Evolutionary conservation across 2,797 vertebrate genomes (phyloP).

Genomic region (Anas bernieri): DNA sequence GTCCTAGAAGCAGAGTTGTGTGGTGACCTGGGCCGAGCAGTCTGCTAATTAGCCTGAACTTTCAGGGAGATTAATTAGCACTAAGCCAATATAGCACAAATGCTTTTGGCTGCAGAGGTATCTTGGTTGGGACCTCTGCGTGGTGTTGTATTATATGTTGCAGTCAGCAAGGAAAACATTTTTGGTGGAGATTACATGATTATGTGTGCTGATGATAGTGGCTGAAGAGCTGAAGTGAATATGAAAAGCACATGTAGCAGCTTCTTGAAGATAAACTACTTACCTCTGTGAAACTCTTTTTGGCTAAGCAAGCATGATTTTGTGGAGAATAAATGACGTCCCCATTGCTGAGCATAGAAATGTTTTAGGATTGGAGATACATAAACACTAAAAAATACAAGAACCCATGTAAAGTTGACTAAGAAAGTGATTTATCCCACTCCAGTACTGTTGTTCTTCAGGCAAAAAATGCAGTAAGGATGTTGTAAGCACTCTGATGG

Average conservation of each 20-base stretch:
- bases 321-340: slow-evolving; percentile 26
- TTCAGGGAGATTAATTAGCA: slow-evolving; percentile 8
- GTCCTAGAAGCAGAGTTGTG: neutral
- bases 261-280: neutral
- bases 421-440: slow-evolving; percentile 53
- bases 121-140: neutral
- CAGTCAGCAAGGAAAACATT: neutral
- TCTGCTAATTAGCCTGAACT: slow-evolving; percentile 13
- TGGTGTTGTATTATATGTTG: neutral
- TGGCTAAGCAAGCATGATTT: neutral
- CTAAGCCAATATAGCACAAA: neutral
- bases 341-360: slow-evolving; percentile 8
- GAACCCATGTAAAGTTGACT: slow-evolving; percentile 39
- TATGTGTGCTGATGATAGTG: neutral
- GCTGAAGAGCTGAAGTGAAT: neutral
- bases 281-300: neutral
- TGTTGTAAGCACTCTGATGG: neutral
- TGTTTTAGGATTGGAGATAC: slow-evolving; percentile 26
- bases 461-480: neutral
- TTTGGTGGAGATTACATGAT: neutral
- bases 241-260: neutral
- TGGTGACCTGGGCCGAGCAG: neutral
- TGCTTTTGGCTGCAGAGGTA: neutral
- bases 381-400: neutral
- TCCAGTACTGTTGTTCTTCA: neutral